phyloP scores from a whole-genome alignment of 2,113 vertebrate genomes.

The Climacteris rufus region DNA sequence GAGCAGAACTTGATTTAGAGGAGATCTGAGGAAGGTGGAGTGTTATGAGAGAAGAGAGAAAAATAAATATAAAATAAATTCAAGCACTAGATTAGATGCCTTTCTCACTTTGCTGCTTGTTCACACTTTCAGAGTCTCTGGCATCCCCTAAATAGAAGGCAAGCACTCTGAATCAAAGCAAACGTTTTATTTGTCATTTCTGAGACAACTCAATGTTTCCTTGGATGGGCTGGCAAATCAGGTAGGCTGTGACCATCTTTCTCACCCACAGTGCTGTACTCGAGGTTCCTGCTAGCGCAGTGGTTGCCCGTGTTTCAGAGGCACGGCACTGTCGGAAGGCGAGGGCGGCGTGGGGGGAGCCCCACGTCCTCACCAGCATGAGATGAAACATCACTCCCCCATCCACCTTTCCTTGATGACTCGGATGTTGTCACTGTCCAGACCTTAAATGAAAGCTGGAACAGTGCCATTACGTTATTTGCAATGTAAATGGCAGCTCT shows the following conservation, averaged over 20 bases:
- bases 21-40: background rate
- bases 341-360: accelerated
- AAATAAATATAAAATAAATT: conserved; percentile 34
- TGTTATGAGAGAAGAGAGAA: conserved; percentile 18
- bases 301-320: background rate
- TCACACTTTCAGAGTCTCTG: background rate
- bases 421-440: background rate
- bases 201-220: background rate
- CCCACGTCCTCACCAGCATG: accelerated
- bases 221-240: conserved; percentile 1
- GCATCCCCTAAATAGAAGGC: conserved; percentile 12
- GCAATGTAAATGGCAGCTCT: background rate
- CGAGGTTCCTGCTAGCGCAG: background rate
- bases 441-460: background rate
- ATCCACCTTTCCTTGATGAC: background rate
- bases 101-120: background rate
- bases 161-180: background rate
- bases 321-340: background rate
- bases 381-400: background rate
- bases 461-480: background rate
- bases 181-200: conserved; percentile 13
- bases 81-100: background rate
- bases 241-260: background rate
- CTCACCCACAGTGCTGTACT: background rate
- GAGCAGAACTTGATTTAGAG: conserved; percentile 18